Conservation (phyloP, 1,140 invertebrate genomes). For the Brachionus sp. region DNA sequence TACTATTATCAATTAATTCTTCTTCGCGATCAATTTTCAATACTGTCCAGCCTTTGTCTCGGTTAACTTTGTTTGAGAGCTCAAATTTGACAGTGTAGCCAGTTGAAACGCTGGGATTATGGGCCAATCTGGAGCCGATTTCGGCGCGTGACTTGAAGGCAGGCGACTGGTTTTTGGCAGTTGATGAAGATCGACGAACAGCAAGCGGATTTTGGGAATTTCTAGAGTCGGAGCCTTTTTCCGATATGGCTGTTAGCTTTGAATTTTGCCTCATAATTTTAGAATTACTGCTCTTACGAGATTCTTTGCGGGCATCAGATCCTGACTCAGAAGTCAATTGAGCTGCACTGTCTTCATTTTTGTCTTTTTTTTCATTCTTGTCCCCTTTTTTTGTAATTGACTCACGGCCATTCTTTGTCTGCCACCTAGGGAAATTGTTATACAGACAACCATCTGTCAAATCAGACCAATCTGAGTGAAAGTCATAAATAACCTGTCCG, state of each 20-base stretch:
- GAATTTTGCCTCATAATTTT: neutral
- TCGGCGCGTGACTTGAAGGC: neutral
- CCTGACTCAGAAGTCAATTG: neutral
- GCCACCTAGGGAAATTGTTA: constrained; percentile 4
- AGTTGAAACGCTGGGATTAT: neutral
- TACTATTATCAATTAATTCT: neutral
- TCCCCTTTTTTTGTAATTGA: neutral
- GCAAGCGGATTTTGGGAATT: neutral
- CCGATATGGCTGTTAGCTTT: neutral
- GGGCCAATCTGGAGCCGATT: neutral
- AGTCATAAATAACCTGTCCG: constrained; percentile 10
- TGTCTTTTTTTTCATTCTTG: neutral
- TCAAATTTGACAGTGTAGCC: constrained; percentile 19
- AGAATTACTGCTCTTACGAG: neutral
- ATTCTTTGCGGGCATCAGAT: neutral
- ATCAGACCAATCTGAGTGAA: constrained; percentile 41
- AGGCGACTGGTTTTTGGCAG: constrained; percentile 10
- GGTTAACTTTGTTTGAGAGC: neutral
- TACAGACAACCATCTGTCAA: constrained; percentile 30
- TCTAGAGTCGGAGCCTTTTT: neutral
- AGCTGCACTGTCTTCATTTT: neutral
- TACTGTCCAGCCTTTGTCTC: constrained; percentile 42
- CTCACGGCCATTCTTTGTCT: constrained; percentile 35
- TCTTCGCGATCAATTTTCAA: constrained; percentile 33
- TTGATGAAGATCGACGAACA: neutral